Base-by-base conservation (phyloP, 1,140 invertebrate genomes). In the Arctopsyche grandis region DNA sequence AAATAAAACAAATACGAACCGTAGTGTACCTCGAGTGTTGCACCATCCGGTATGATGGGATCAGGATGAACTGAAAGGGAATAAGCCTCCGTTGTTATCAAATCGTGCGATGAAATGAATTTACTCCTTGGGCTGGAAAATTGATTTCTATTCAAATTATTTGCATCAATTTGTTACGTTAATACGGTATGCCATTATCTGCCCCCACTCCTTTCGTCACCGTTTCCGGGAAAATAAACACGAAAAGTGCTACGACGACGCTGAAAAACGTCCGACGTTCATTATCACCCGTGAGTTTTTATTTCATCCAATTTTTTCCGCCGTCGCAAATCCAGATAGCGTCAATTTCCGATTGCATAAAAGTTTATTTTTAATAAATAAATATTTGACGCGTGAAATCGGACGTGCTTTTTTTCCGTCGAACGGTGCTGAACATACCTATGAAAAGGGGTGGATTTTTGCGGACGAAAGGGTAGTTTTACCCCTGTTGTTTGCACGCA, bases 61-160 rank as follows among this genome's bases (percentile, higher is more conserved):
- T 82, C 63, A 63, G 79, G 26, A 80, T 78, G 76, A 78, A 82
- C 48, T 77, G 48, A 44, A 73, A 73, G 38, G 79, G 81, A 79
- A 80, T 82, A 82, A 82, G 78, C 81, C 74, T 69, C 78, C 63
- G 78, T 77, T 81, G 75, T 81, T 82, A 80, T 75, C 78, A 82
- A 82, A 82, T 78, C 81, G 79, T 74, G 76, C 81, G 81, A 78
- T 73, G 79, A 80, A 80, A 82, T 80, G 81, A 82, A 82, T 63
- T 80, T 80, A 79, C 81, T 71, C 79, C 52, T 75, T 77, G 29
- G 71, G 63, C 75, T 79, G 77, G 79, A 82, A 82, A 82, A 82
- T 82, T 82, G 81, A 82, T 82, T 79, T 80, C 77, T 58, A 82
- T 82, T 82, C 81, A 80, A 82, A 82, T 80, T 80, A 82, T 82